Base-by-base conservation (phyloP, 2,888 invertebrate genomes). In the Spilarctia lutea region DNA sequence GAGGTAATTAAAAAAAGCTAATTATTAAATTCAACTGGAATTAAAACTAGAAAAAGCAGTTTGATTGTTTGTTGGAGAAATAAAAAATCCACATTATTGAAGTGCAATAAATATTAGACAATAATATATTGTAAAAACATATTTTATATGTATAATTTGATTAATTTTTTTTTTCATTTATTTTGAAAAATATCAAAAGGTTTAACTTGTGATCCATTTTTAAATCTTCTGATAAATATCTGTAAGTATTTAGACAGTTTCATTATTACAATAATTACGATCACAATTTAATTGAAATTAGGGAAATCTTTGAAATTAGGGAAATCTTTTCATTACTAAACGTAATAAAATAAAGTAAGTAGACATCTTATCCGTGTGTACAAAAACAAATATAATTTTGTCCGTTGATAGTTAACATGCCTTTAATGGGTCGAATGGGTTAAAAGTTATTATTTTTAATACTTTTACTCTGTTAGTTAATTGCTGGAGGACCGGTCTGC, bases 401-500 rank as follows among this genome's bases (percentile, higher is more conserved):
- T 68, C 39, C 39, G 33, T 67, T 77, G 80, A 82, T 85, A 84
- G 77, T 76, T 84, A 84, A 84, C 81, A 84, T 74, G 56, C 70
- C 76, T 86, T 85, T 82, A 81, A 86, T 76, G 81, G 81, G 63
- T 30, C 75, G 77, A 75, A 75, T 79, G 78, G 70, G 79, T 81
- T 85, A 79, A 81, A 86, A 79, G 76, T 81, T 85, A 86, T 85
- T 86, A 85, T 90, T 88, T 87, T 90, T 91, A 89, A 90, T 91
- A 90, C 89, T 91, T 91, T 91, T 92, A 92, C 91, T 90, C 89
- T 91, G 93, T 92, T 91, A 90, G 89, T 92, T 94, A 94, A 94
- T 93, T 93, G 92, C 91, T 79, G 67, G 77, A 73, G 75, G 88
- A 94, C 94, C 93, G 93, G 94, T 93, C 89, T 82, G 81, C 80